Evolutionary conservation across 2,113 vertebrate genomes (phyloP).

Genomic region (Choloepus hoffmanni): DNA sequence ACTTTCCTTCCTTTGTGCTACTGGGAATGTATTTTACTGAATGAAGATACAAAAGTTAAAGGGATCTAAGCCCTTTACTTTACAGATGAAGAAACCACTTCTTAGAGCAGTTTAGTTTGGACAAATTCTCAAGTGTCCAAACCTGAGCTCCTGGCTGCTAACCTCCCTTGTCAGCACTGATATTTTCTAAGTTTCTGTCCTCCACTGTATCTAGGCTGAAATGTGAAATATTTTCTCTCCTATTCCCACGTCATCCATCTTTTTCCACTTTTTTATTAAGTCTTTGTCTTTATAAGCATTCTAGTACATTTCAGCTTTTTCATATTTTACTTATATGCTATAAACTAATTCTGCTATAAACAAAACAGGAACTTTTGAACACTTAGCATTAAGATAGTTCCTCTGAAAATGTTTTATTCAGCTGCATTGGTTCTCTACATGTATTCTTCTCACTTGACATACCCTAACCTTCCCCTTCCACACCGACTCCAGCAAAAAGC

Average conservation of each 20-base stretch:
- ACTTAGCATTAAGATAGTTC: background rate
- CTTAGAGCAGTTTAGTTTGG: background rate
- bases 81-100: background rate
- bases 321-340: background rate
- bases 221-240: background rate
- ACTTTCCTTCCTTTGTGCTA: background rate
- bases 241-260: background rate
- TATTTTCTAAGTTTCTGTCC: background rate
- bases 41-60: background rate
- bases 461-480: background rate
- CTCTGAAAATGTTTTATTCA: background rate
- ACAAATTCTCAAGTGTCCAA: background rate
- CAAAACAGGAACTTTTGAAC: background rate
- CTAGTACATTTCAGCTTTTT: background rate
- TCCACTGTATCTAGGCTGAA: background rate
- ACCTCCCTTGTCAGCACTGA: background rate
- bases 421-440: background rate
- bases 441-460: background rate
- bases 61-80: background rate
- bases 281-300: constrained; percentile 22
- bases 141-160: background rate
- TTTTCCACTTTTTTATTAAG: background rate
- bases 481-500: background rate
- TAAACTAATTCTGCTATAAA: background rate
- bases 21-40: background rate